Base-by-base conservation (phyloP, 2,888 invertebrate species). In the Leptopterna dolabrata region DNA sequence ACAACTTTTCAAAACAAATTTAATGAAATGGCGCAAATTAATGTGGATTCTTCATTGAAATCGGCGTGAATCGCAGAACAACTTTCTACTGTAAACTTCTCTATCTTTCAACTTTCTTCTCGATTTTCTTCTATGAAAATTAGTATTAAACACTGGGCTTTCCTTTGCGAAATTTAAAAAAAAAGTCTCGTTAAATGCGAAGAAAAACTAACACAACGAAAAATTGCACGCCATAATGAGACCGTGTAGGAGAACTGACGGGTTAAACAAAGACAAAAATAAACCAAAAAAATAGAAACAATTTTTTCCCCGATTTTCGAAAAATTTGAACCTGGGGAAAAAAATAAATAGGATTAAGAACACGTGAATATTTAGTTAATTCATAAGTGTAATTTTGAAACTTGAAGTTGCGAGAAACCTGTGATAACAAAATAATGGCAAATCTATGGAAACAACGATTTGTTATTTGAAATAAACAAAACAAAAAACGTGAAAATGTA, bases 121-220 rank as follows among this genome's bases (percentile, higher is more conserved):
- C 27, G 45, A 45, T 45, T 78, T 45, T 78, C 78, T 78, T 78
- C 63, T 11, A 63, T 24, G n/a, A 4, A 27, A 27, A 24, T 24
- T 63, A n/a, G 63, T 63, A 9, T 63, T 4, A 27, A 6, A 63
- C 19, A 63, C 24, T 63, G 63, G 63, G 63, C 63, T 63, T 63
- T 63, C 63, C 19, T 24, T 24, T 27, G 16, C 47, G 13, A n/a
- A n/a, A n/a, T n/a, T n/a, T n/a, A n/a, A n/a, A n/a, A n/a, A n/a
- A 47, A 47, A 13, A 4, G 16, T 47, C 13, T 7, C 47, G 47
- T 14, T 36, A 36, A n/a, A n/a, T 30, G 83, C 63, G 83, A 83
- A 83, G 83, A 83, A 83, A 83, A 81, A 70, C 83, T 24, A n/a
- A 83, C 51, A 81, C 83, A 83, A 83, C 83, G 83, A 83, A 83